These are phyloP conservation scores for Pelmatolapia mariae DNA, from an alignment of 2,113 vertebrate genomes.

Conservation along the genomic window DNA sequence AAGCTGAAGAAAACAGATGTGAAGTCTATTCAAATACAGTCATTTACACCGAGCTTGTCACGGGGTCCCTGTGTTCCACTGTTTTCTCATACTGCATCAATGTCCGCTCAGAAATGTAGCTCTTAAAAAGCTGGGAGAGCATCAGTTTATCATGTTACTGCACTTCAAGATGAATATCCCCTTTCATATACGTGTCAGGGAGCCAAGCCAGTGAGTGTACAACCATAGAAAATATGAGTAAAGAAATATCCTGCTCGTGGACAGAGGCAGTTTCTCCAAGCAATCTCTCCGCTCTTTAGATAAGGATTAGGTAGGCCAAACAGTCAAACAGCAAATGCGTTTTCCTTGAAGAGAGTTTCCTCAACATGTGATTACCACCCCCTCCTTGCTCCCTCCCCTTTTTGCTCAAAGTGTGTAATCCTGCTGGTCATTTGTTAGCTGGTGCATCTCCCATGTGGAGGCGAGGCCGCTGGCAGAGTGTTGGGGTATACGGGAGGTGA, in stretches of 20 bases:
- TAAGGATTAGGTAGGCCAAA: constrained; percentile 53
- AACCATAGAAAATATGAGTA: constrained; percentile 16
- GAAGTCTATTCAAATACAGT: constrained; percentile 48
- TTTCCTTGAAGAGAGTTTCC: constrained; percentile 29
- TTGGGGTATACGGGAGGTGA: constrained; percentile 56
- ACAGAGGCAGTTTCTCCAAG: neutral
- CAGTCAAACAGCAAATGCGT: constrained; percentile 31
- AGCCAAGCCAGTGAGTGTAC: constrained; percentile 10
- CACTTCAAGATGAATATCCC: constrained; percentile 57
- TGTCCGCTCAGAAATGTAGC: constrained; percentile 35
- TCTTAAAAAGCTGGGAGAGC: constrained; percentile 38
- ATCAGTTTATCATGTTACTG: constrained; percentile 42
- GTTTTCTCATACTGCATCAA: constrained; percentile 48
- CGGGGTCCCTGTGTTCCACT: constrained; percentile 20
- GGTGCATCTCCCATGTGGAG: constrained; percentile 52
- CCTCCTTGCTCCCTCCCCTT: neutral
- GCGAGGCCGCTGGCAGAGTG: constrained; percentile 42
- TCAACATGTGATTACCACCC: constrained; percentile 33
- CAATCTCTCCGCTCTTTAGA: constrained; percentile 32
- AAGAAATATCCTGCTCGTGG: constrained; percentile 13
- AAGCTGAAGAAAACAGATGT: constrained; percentile 41
- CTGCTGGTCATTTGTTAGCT: constrained; percentile 65
- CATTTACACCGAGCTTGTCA: constrained; percentile 38
- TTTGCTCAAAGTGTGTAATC: constrained; percentile 57
- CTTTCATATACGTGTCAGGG: constrained; percentile 25